Conservation (phyloP, 2,888 invertebrate genomes). For the Folsomia manolachei region DNA sequence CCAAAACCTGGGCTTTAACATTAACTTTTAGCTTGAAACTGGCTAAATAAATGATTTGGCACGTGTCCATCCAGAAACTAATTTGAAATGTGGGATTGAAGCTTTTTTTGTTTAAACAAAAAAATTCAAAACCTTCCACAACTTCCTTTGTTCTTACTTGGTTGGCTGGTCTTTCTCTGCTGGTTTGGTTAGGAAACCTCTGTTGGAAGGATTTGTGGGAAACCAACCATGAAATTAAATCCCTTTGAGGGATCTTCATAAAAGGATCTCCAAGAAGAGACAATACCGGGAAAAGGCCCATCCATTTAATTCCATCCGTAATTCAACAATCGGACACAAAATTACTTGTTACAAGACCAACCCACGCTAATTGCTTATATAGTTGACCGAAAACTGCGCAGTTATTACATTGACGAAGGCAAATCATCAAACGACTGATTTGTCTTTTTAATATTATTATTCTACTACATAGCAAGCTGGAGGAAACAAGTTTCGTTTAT, state of each 20-base stretch:
- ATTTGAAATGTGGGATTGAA: background rate
- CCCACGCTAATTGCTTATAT: background rate
- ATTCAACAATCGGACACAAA: background rate
- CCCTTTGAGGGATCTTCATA: conserved; percentile 22
- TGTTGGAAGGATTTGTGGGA: background rate
- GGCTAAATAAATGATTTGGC: too few species aligned
- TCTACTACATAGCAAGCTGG: too few species aligned
- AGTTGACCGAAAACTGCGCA: background rate
- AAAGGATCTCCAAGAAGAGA: background rate
- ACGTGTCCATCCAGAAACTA: too few species aligned
- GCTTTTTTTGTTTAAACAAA: background rate
- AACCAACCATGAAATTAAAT: background rate
- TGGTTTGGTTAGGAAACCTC: background rate
- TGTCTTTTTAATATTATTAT: too few species aligned
- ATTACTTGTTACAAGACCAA: too few species aligned
- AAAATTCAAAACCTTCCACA: background rate
- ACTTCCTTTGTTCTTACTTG: background rate
- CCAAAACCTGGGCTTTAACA: too few species aligned
- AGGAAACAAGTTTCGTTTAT: too few species aligned
- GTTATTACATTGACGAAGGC: background rate
- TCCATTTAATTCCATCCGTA: background rate
- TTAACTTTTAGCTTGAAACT: too few species aligned
- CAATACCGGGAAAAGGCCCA: background rate
- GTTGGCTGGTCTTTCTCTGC: background rate
- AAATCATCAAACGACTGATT: too few species aligned